A percentile compares a stretch with the other conserved stretches of the same genome.
Conservation (phyloP, 2,113 vertebrate species). For the Trematomus loennbergii region DNA sequence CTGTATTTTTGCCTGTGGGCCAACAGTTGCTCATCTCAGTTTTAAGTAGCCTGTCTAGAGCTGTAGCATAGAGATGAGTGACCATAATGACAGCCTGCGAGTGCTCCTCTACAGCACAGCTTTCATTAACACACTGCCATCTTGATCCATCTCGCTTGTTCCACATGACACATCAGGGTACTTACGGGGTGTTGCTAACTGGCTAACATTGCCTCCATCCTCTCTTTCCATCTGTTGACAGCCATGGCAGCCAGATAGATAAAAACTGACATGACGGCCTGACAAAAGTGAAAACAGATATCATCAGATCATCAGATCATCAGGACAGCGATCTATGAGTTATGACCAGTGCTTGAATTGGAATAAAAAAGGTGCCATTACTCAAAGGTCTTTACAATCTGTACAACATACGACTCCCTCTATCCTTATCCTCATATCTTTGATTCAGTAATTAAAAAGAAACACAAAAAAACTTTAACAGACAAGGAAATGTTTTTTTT, state of each 20-base stretch:
- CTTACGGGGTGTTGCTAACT: conserved; percentile 48
- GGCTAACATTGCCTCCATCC: conserved; percentile 39
- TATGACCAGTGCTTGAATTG: neutral
- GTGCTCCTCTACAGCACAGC: conserved; percentile 38
- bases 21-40: conserved; percentile 44
- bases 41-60: conserved; percentile 33
- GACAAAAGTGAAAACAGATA: conserved; percentile 44
- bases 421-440: no score
- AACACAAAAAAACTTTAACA: no score
- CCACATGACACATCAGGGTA: conserved; percentile 43
- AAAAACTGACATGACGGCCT: conserved; percentile 31
- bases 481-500: no score
- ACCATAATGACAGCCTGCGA: conserved; percentile 54
- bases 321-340: conserved; percentile 12
- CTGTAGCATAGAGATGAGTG: conserved; percentile 53
- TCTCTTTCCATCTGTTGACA: conserved; percentile 58
- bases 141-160: conserved; percentile 57
- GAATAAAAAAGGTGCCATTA: no score
- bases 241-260: conserved; percentile 27
- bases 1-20: conserved; percentile 48
- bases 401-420: no score
- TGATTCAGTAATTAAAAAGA: no score
- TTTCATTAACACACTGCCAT: conserved; percentile 55
- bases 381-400: no score
- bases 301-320: conserved; percentile 27